Evolutionary conservation across 2,888 invertebrate genomes (phyloP), one percentile per base, ranked within the genome.

Genomic region (Encarsia formosa): DNA sequence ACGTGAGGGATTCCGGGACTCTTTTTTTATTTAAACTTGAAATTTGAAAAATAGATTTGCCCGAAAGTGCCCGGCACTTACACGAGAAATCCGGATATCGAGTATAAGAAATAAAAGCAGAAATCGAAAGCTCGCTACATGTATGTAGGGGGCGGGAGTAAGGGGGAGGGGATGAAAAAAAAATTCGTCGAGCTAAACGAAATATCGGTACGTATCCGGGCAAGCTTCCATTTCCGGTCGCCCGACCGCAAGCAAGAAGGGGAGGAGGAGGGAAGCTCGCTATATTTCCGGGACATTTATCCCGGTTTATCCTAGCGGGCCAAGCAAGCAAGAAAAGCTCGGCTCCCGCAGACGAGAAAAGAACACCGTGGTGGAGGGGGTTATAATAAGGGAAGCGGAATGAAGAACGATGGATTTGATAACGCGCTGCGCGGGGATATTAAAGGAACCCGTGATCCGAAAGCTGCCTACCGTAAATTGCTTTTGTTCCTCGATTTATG

Each of bases 201-300:
- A 77, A 76, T 75, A 61, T 61, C 60, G 46, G 52, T 52, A 76
- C 73, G 73, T 75, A 75, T 75, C 76, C 75, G 16, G 34, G 5
- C 77, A 74, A 76, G 75, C 75, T 77, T 77, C 76, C 70, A 79
- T 79, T 77, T 79, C 78, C 78, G 76, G 72, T 73, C 65, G 66
- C 63, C 63, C 22, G 34, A 24, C 20, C 37, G 31, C 32, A 15
- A 37, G n/a, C 6, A 37, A 15, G 39, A 8, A 8, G 22, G 39
- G 22, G 39, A 5, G 16, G 61, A 63, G 63, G 61, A 64, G 55
- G 65, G 60, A 56, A 53, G 59, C 58, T 62, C 66, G 67, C 71
- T 77, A 73, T 77, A 78, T 77, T 77, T 79, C 78, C 78, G 77
- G 75, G 71, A 75, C 74, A 75, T 78, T 79, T 78, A 78, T 78